Conservation (phyloP, 2,113 vertebrate genomes). For the Corythaeola cristata region DNA sequence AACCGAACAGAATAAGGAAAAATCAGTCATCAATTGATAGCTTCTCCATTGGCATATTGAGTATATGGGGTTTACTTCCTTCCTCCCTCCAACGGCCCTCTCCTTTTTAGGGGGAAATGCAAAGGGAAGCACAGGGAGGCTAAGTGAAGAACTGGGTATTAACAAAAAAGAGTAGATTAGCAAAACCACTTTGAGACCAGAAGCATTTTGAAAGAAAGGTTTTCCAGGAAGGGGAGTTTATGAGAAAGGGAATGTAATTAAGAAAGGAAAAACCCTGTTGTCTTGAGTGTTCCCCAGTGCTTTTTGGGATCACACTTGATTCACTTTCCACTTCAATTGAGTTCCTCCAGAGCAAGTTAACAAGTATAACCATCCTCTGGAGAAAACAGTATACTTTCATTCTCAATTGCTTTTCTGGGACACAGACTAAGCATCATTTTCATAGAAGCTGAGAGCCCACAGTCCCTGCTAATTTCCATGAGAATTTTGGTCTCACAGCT, state of each 20-base stretch:
- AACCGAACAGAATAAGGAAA: neutral
- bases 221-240: neutral
- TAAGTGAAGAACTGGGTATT: neutral
- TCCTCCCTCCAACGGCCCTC: accelerated
- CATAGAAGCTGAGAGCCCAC: neutral
- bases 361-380: neutral
- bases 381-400: neutral
- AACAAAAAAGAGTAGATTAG: neutral
- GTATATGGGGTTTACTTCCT: neutral
- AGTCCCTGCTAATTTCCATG: neutral
- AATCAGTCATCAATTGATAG: neutral
- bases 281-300: neutral
- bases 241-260: conserved; percentile 6
- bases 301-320: neutral
- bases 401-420: neutral
- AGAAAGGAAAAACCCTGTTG: neutral
- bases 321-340: neutral
- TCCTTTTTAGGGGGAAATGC: neutral
- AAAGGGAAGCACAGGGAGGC: neutral
- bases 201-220: neutral
- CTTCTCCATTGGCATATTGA: neutral
- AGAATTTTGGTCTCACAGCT: neutral
- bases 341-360: conserved; percentile 5
- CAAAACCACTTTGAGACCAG: neutral
- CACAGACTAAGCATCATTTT: neutral